Evolutionary conservation across 2,113 vertebrate species (phyloP), one percentile per base, ranked within the genome.

Genomic region (Periophthalmodon schlosseri): DNA sequence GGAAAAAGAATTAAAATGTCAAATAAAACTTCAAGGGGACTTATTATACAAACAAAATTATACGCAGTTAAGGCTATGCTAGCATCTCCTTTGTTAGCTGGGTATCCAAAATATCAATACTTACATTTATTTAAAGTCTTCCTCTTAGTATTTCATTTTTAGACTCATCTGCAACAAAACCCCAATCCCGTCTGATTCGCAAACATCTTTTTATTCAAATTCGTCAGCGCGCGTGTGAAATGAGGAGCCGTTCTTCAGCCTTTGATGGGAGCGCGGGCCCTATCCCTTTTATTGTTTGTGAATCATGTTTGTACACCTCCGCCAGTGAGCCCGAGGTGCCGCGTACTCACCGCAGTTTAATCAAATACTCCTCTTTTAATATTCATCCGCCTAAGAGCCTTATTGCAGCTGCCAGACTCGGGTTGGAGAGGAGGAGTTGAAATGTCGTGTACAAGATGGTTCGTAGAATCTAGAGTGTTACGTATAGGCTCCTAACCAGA

Each of bases 291-390:
- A 65, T 70, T 66, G 14, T 70, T 71, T 72, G 24, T 46, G 50
- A 70, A 69, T 68, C 70, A 12, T 73, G 76, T 86, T 84, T 60
- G 82, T 66, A 54, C 64, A 18, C 64, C 21, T 47, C 46, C 69
- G 54, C 71, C 56, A 9, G 69, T 67, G 34, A 13, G n/a, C 75
- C 68, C 33, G 69, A 74, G 63, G 56, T 70, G 73, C 39, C 65
- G 65, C 52, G 34, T 63, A 79, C 79, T 79, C 85, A 66, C 72
- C 74, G 77, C 44, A 75, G 73, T 86, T 89, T 89, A 85, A 87
- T 87, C 82, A 80, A 84, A 72, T 18, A 28, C 4, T 58, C 75
- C 34, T 39, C 70, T 75, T 84, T 84, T 74, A 79, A 87, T 85
- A 84, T 81, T 80, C 77, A 75, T 76, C 79, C n/a, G 28, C 21